Conservation (phyloP, 1,140 invertebrate genomes). For the Drosophila busckii region DNA sequence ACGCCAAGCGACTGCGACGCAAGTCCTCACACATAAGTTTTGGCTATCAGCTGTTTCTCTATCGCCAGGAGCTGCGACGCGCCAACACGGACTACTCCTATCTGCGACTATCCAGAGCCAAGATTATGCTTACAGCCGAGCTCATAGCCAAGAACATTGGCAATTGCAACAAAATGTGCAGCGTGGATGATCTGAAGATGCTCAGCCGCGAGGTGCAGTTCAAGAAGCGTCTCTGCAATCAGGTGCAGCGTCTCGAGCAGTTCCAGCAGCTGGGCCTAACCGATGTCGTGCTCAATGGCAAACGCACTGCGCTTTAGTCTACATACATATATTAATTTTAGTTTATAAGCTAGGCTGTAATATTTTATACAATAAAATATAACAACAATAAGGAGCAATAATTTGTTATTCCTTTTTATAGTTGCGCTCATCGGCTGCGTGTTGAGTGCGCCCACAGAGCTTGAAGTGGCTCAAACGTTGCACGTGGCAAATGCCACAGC, state of each 20-base stretch:
- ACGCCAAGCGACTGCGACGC: constrained; percentile 13
- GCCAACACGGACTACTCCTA: constrained; percentile 46
- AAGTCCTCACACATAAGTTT: constrained; percentile 20
- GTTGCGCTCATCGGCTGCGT: constrained; percentile 20
- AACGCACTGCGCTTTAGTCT: constrained; percentile 32
- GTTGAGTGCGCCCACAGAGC: constrained; percentile 14
- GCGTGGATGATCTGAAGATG: constrained; percentile 49
- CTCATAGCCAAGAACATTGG: constrained; percentile 48
- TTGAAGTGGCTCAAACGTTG: too few relatives aligned
- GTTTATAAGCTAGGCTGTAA: constrained; percentile 40
- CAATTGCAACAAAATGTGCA: constrained; percentile 25
- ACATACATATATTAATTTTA: not conserved
- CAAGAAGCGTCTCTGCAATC: constrained; percentile 47
- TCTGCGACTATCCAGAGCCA: constrained; percentile 45
- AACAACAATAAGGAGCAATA: constrained; percentile 12
- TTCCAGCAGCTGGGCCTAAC: constrained; percentile 51
- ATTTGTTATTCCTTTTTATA: not conserved
- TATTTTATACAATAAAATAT: constrained; percentile 72
- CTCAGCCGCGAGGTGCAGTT: constrained; percentile 64
- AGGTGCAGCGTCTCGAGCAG: constrained; percentile 56
- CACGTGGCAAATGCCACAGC: too few relatives aligned
- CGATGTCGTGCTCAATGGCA: constrained; percentile 54
- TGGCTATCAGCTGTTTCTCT: constrained; percentile 48
- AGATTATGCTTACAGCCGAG: constrained; percentile 43
- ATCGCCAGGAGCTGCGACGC: constrained; percentile 49